These are phyloP conservation scores for Drosophila melanosoma DNA, from an alignment of 2,888 invertebrate genomes.

Conservation along the genomic window DNA sequence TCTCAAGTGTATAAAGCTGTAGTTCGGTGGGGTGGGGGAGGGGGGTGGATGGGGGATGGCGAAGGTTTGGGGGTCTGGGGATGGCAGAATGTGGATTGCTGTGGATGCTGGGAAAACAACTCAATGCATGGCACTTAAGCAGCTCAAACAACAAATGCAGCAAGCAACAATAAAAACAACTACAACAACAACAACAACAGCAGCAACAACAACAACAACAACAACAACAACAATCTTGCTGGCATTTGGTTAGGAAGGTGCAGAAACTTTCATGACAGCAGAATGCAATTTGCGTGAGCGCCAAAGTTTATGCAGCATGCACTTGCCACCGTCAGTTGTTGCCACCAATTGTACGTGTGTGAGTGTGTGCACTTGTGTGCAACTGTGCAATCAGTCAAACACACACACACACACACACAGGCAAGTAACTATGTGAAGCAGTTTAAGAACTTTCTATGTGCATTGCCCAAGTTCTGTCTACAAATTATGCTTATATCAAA, in stretches of 20 bases:
- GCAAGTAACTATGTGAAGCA: constrained; percentile 5
- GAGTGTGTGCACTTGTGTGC: constrained; percentile 27
- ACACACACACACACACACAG: neutral
- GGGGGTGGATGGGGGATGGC: neutral
- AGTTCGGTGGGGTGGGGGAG: neutral
- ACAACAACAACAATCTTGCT: constrained; percentile 29
- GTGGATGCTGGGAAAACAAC: constrained; percentile 68
- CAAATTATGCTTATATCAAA: constrained; percentile 9
- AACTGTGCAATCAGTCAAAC: constrained; percentile 59
- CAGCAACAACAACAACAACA: constrained; percentile 26
- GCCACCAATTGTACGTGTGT: constrained; percentile 21
- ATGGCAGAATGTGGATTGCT: neutral
- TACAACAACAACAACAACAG: constrained; percentile 10
- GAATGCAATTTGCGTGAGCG: constrained; percentile 69
- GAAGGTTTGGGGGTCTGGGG: no score
- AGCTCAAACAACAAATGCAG: constrained; percentile 60
- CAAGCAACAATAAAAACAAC: constrained; percentile 22
- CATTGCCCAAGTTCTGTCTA: neutral
- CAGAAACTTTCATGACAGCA: constrained; percentile 67
- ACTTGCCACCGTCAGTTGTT: constrained; percentile 38
- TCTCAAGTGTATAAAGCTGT: constrained; percentile 45
- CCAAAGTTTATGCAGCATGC: constrained; percentile 57
- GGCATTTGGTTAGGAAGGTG: constrained; percentile 71
- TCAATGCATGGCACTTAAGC: constrained; percentile 78
- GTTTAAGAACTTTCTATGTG: constrained; percentile 27